phyloP scores from a whole-genome alignment of 2,888 invertebrate genomes.

The Hylaea fasciaria region DNA sequence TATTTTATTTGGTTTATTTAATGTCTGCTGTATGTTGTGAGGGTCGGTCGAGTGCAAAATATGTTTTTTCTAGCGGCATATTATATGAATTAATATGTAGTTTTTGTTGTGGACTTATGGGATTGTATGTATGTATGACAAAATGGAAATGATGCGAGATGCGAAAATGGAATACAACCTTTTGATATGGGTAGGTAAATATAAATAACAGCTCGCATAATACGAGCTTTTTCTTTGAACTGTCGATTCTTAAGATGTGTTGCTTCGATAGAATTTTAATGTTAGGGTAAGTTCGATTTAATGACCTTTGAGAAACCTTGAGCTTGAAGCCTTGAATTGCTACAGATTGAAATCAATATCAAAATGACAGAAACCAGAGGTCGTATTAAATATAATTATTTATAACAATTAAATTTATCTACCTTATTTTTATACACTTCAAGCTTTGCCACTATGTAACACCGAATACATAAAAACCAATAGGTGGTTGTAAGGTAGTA shows the following conservation, averaged over 20 bases:
- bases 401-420: conserved; percentile 18
- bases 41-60: not conserved
- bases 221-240: too few relatives aligned
- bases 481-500: too few relatives aligned
- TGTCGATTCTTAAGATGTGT: not conserved
- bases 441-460: conserved; percentile 26
- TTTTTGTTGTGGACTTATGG: not conserved
- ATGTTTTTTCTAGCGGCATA: not conserved
- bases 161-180: too few relatives aligned
- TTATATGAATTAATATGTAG: not conserved
- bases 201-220: too few relatives aligned
- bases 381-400: conserved; percentile 4
- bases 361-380: conserved; percentile 18
- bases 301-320: too few relatives aligned
- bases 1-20: conserved; percentile 6
- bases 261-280: too few relatives aligned
- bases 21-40: not conserved
- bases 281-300: too few relatives aligned
- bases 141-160: too few relatives aligned
- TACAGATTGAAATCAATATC: conserved; percentile 18
- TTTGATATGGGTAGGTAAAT: too few relatives aligned
- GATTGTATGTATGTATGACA: too few relatives aligned
- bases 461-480: not conserved
- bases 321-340: too few relatives aligned
- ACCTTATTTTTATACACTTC: conserved; percentile 17